Conservation (phyloP, 2,888 invertebrate genomes). For the Campaea margaritaria region DNA sequence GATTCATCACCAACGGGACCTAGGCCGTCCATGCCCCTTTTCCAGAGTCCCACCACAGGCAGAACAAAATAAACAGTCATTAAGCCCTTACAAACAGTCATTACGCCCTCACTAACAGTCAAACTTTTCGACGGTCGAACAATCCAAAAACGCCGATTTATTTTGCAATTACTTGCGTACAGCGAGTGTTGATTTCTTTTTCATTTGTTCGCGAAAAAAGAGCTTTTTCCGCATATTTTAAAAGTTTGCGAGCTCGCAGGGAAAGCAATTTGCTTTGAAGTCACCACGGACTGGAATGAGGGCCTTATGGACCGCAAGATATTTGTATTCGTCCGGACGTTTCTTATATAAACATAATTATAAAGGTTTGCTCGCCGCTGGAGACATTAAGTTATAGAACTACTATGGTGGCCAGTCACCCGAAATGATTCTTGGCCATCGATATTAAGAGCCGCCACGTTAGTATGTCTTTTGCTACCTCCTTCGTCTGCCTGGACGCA, state of each 20-base stretch:
- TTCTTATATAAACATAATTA: too few species aligned
- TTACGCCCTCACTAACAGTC: slow-evolving; percentile 27
- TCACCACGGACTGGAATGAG: slow-evolving; percentile 38
- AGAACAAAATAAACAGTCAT: slow-evolving; percentile 29
- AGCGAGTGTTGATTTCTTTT: slow-evolving; percentile 51
- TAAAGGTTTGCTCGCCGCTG: too few species aligned
- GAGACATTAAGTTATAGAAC: too few species aligned
- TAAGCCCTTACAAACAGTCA: slow-evolving; percentile 31
- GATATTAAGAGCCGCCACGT: too few species aligned
- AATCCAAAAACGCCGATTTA: slow-evolving; percentile 35
- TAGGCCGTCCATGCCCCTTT: too few species aligned
- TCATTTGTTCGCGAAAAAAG: slow-evolving; percentile 51
- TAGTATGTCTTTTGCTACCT: too few species aligned
- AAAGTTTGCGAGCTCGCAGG: slow-evolving; percentile 51
- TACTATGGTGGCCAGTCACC: too few species aligned
- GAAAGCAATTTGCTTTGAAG: slow-evolving; percentile 64
- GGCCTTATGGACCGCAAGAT: slow-evolving; percentile 24
- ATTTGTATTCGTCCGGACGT: slow-evolving; percentile 17
- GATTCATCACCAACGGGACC: too few species aligned
- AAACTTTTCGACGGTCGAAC: slow-evolving; percentile 32
- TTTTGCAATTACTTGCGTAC: slow-evolving; percentile 40
- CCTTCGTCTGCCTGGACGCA: too few species aligned
- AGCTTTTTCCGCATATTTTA: slow-evolving; percentile 57
- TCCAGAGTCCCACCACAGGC: slow-evolving; percentile 4
- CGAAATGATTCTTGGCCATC: too few species aligned